Conservation (phyloP, 2,113 vertebrate genomes). For the Corythaeola cristata region DNA sequence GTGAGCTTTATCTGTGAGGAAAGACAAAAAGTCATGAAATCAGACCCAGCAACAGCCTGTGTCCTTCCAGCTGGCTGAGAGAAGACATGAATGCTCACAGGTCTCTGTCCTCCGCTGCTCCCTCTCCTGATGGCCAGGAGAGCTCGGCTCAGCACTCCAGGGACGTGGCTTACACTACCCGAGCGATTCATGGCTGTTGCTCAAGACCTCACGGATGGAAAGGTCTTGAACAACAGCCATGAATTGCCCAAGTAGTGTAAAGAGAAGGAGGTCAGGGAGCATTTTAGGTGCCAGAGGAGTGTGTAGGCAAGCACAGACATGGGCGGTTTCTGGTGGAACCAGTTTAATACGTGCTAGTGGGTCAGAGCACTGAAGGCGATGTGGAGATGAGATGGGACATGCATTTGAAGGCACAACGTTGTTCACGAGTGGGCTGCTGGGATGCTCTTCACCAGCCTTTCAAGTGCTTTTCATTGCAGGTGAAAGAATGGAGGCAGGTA, state of each 20-base stretch:
- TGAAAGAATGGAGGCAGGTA: background rate
- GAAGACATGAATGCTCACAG: background rate
- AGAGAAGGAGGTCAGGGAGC: background rate
- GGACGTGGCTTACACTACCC: background rate
- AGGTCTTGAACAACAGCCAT: background rate
- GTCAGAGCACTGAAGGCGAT: accelerated
- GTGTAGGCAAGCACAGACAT: background rate
- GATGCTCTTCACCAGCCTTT: background rate
- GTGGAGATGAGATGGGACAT: accelerated
- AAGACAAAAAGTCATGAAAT: background rate
- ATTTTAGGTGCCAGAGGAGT: background rate
- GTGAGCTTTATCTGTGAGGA: background rate
- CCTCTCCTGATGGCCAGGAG: background rate
- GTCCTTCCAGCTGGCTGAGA: background rate
- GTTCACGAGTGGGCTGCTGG: background rate
- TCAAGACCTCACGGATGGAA: background rate
- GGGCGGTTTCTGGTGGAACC: background rate
- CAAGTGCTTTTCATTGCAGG: background rate
- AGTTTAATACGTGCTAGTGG: accelerated
- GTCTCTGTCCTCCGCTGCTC: background rate
- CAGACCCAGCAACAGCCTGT: background rate
- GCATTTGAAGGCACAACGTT: accelerated
- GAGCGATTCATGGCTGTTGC: background rate
- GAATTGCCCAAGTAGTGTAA: background rate
- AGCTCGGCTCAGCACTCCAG: background rate